phyloP scores from a whole-genome alignment of 2,797 vertebrate genomes.

The Ciconia nigra region DNA sequence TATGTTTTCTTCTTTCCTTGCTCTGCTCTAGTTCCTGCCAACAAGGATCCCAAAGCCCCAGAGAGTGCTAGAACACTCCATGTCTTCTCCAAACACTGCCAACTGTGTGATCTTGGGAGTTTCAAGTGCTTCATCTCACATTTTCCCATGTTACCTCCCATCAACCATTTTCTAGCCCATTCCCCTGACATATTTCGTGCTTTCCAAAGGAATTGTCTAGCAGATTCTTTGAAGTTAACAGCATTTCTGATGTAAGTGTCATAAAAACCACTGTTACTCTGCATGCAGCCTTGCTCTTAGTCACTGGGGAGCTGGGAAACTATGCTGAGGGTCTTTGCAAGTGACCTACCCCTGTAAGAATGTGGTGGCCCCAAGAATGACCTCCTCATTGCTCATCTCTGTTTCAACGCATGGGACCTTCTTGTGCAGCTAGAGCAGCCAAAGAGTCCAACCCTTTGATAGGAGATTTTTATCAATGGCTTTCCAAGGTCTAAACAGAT shows the following conservation, averaged over 20 bases:
- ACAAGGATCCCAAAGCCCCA: neutral
- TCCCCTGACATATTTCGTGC: neutral
- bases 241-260: neutral
- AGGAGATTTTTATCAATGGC: neutral
- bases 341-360: neutral
- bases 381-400: neutral
- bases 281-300: neutral
- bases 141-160: neutral
- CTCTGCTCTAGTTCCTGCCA: neutral
- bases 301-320: neutral
- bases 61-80: neutral
- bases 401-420: neutral
- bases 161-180: neutral
- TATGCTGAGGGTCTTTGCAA: neutral
- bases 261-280: neutral
- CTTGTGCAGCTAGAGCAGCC: neutral
- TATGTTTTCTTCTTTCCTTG: neutral
- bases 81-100: neutral
- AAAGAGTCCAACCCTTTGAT: neutral
- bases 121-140: neutral
- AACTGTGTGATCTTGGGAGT: neutral
- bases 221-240: neutral
- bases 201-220: neutral
- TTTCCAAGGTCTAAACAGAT: neutral
- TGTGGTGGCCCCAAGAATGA: neutral